Percentiles rank a stretch among this genome's conserved stretches.
These are phyloP conservation scores for Amblyopsis rosae DNA, from an alignment of 2,113 vertebrate species.

Conservation along the genomic window DNA sequence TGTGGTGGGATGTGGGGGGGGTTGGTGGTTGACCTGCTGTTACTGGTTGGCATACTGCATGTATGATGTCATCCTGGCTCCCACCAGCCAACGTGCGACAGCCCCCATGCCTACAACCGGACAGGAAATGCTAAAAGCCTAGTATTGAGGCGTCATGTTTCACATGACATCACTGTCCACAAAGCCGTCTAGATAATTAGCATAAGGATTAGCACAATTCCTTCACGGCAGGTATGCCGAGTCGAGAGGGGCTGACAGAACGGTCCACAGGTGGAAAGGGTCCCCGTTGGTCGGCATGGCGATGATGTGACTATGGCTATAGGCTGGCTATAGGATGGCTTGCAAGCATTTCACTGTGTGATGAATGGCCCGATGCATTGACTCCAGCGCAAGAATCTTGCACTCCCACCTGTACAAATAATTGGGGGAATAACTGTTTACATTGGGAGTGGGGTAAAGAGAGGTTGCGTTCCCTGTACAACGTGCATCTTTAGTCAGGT, in stretches of 20 bases:
- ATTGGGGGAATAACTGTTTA: conserved; percentile 60
- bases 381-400: conserved; percentile 57
- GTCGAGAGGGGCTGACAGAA: conserved; percentile 41
- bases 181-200: conserved; percentile 49
- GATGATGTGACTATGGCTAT: conserved; percentile 64
- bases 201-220: conserved; percentile 64
- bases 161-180: too few species aligned
- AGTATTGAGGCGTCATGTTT: too few species aligned
- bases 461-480: background rate
- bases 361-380: conserved; percentile 64
- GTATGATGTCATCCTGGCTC: conserved; percentile 46
- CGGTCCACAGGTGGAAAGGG: conserved; percentile 39
- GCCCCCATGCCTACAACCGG: conserved; percentile 19
- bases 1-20: background rate
- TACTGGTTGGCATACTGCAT: conserved; percentile 61
- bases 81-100: background rate
- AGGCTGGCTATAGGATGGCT: conserved; percentile 61
- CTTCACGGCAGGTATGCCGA: conserved; percentile 62
- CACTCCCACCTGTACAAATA: conserved; percentile 54
- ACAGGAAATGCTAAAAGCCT: conserved; percentile 6
- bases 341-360: conserved; percentile 66
- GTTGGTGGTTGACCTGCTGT: conserved; percentile 63
- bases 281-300: conserved; percentile 41
- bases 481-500: background rate
- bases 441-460: conserved; percentile 23